These are phyloP conservation scores for Himalopsyche kuldschensis DNA, from an alignment of 2,888 invertebrate genomes.

Conservation along the genomic window DNA sequence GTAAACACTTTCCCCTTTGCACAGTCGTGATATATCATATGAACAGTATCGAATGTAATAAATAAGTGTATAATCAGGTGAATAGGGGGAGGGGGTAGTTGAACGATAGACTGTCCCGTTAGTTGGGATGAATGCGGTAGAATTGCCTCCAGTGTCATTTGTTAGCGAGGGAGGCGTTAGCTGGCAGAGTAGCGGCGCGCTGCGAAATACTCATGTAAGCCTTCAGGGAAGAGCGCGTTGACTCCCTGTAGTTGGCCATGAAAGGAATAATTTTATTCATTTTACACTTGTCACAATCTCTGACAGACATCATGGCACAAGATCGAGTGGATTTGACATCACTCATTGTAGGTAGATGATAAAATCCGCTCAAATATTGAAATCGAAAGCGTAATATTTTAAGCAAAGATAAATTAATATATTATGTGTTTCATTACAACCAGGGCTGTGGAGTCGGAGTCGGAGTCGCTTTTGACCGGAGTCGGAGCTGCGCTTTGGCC, in stretches of 20 bases:
- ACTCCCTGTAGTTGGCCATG: constrained; percentile 61
- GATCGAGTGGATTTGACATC: too few relatives aligned
- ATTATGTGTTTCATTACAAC: too few relatives aligned
- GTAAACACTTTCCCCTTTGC: background rate
- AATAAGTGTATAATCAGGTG: background rate
- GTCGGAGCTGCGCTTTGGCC: too few relatives aligned
- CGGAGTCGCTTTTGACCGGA: too few relatives aligned
- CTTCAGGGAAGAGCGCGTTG: constrained; percentile 76
- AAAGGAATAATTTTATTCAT: background rate
- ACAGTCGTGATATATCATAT: background rate
- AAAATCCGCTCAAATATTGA: too few relatives aligned
- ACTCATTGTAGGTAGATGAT: too few relatives aligned
- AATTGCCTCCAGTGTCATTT: constrained; percentile 45
- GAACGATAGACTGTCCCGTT: background rate
- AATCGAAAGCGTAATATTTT: too few relatives aligned
- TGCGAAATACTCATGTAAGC: constrained; percentile 72
- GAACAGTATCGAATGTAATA: background rate
- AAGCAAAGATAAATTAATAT: too few relatives aligned
- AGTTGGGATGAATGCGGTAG: constrained; percentile 28
- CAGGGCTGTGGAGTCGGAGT: too few relatives aligned
- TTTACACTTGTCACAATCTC: background rate
- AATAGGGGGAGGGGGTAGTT: background rate
- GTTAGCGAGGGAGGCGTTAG: constrained; percentile 76
- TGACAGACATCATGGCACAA: background rate
- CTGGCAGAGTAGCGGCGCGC: constrained; percentile 86